phyloP scores from a whole-genome alignment of 2,113 vertebrate species.

The Vombatus ursinus region DNA sequence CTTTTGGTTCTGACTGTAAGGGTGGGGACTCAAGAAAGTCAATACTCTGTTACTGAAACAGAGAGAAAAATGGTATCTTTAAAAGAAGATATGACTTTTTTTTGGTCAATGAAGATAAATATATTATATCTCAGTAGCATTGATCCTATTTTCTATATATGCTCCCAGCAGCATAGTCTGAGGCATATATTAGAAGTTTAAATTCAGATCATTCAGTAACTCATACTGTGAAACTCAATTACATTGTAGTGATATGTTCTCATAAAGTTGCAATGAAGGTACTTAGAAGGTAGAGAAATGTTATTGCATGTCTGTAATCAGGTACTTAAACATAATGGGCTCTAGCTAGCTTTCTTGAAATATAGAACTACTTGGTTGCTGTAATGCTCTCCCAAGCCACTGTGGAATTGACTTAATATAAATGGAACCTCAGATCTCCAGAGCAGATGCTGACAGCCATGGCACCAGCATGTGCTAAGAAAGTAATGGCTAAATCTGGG shows the following conservation, averaged over 20 bases:
- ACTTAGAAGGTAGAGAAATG: neutral
- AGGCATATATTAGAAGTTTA: constrained; percentile 5
- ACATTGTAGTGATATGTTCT: neutral
- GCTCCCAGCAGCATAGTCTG: neutral
- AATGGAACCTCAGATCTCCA: constrained; percentile 11
- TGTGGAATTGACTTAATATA: neutral
- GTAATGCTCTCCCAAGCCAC: neutral
- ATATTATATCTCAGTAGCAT: neutral
- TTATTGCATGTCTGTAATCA: neutral
- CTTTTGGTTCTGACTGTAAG: neutral
- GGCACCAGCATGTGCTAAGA: neutral
- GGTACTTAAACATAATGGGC: neutral
- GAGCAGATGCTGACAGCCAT: neutral
- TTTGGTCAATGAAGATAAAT: neutral
- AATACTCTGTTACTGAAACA: neutral
- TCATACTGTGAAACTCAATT: constrained; percentile 3
- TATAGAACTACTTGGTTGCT: neutral
- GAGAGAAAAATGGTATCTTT: neutral
- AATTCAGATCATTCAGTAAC: neutral
- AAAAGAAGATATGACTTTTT: neutral
- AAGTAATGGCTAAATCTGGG: constrained; percentile 18
- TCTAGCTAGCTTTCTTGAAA: neutral
- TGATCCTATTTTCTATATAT: neutral
- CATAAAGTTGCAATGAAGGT: neutral
- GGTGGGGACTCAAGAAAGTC: neutral